Evolutionary conservation across 2,888 invertebrate species (phyloP), one percentile per base, ranked within the genome.

Genomic region (Oconnorella tubifera): DNA sequence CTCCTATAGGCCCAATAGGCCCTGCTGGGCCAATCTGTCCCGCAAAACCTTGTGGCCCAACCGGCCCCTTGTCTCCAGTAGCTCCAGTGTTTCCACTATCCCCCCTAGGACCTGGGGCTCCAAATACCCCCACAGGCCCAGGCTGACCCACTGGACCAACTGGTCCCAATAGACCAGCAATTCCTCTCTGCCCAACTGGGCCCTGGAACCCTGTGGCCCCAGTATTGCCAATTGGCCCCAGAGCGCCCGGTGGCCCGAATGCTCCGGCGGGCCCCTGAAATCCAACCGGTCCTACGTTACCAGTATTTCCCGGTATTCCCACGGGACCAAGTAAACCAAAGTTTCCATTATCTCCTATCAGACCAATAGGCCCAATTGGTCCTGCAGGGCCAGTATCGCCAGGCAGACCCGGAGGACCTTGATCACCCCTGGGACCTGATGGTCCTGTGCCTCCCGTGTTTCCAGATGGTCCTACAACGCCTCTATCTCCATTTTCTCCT

Each of bases 101-200:
- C 1, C 59, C 59, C 25, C 59, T 59, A 25, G 59, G 25, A 10
- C 59, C 59, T 27, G 40, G 28, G 56, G 40, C 58, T 63, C 79
- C 79, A 59, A 48, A 28, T 14, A 51, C 49, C 1, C 63, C 63
- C 4, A 72, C 69, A 56, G 76, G 79, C 67, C 80, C 80, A 29
- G 50, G 91, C 29, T 87, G 85, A 40, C 91, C 92, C 53, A 83
- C 80, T 27, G 87, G 84, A 29, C 93, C 93, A 19, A 84, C 83
- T 58, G 84, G 80, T 40, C 87, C 84, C 57, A 63, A 58, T n/a
- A 71, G 71, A 53, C 80, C 68, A 29, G 48, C 56, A 23, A 29
- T 59, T 19, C 69, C 64, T 59, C 29, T 55, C 33, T 40, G 61
- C n/a, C 70, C 70, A 31, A 31, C 27, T 10, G 53, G 66, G 14